Conservation (phyloP, 1,140 invertebrate genomes). For the Philopotamus ludificatus region DNA sequence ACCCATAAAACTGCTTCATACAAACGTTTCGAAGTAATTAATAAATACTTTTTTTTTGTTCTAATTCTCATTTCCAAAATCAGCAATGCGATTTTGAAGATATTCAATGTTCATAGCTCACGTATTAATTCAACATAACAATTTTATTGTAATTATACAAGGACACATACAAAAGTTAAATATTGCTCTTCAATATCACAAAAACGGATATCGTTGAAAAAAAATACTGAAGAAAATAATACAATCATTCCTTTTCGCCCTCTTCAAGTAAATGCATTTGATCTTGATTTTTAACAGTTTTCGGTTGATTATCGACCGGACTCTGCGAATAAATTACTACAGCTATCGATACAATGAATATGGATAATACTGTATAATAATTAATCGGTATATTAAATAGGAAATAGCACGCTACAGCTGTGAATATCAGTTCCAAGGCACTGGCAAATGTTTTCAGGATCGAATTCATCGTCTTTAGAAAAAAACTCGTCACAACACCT, state of each 20-base stretch:
- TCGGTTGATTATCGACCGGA: conserved; percentile 69
- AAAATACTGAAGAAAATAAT: conserved; percentile 44
- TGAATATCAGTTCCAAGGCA: conserved; percentile 89
- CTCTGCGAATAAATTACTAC: conserved; percentile 87
- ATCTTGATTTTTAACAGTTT: conserved; percentile 45
- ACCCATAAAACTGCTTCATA: too few relatives aligned
- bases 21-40: too few relatives aligned
- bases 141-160: too few relatives aligned
- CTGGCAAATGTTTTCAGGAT: conserved; percentile 96
- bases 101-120: too few relatives aligned
- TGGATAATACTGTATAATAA: conserved; percentile 78
- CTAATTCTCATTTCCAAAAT: too few relatives aligned
- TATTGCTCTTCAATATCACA: too few relatives aligned
- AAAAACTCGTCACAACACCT: conserved; percentile 92
- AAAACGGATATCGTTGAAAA: conserved; percentile 40
- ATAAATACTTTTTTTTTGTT: too few relatives aligned
- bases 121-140: too few relatives aligned
- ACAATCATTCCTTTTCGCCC: conserved; percentile 5
- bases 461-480: conserved; percentile 90
- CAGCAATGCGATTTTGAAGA: too few relatives aligned
- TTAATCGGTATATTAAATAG: conserved; percentile 87
- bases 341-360: conserved; percentile 79
- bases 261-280: conserved; percentile 48
- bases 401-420: conserved; percentile 84
- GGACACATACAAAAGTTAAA: too few relatives aligned